Evolutionary conservation across 92 coral and sea anemone genomes (phyloP).

Genomic region (Galaxea fascicularis): DNA sequence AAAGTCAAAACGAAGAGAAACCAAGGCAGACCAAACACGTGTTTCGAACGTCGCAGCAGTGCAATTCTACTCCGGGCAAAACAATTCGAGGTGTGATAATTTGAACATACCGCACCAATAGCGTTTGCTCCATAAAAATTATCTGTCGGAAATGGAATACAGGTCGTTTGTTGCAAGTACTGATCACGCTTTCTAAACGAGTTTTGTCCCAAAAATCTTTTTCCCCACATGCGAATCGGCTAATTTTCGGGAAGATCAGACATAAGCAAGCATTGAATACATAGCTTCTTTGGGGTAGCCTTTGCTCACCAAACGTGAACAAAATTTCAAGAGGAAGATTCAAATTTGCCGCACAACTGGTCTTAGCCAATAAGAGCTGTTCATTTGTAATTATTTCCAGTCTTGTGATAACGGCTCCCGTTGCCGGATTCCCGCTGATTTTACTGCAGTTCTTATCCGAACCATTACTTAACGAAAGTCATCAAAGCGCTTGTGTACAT

Average conservation of each 20-base stretch:
- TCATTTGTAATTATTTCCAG: slow-evolving; percentile 14
- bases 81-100: slow-evolving; percentile 16
- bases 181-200: background rate
- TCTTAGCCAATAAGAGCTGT: background rate
- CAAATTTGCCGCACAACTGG: slow-evolving; percentile 24
- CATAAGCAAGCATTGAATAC: no score
- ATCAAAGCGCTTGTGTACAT: background rate
- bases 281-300: no score
- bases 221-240: slow-evolving; percentile 22
- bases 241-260: background rate
- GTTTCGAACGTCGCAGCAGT: background rate
- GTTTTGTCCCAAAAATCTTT: background rate
- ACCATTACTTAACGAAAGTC: slow-evolving; percentile 22
- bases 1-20: no score
- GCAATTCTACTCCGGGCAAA: background rate
- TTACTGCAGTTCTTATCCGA: slow-evolving; percentile 16
- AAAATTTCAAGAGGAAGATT: background rate
- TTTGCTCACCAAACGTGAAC: no score
- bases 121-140: slow-evolving; percentile 2
- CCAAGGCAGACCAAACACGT: no score
- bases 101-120: background rate
- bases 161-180: background rate
- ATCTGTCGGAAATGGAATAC: background rate
- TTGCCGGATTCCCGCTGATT: slow-evolving; percentile 19
- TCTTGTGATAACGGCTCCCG: background rate